Evolutionary conservation across 2,888 invertebrate species (phyloP), one percentile per base, ranked within the genome.

Genomic region (Macrosoma leucophasiata): DNA sequence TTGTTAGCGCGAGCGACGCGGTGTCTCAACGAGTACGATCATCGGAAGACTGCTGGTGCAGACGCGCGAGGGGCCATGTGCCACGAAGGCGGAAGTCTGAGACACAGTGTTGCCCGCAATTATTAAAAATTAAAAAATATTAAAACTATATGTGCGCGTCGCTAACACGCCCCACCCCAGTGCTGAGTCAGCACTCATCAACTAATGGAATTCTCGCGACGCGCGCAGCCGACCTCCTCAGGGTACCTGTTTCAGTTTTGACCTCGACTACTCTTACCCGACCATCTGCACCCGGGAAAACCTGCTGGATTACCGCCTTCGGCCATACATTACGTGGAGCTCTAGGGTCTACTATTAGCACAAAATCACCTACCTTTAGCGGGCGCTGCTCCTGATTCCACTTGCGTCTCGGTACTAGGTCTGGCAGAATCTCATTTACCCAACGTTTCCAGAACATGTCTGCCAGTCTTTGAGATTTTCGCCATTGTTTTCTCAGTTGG

Each of bases 361-460:
- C 21, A 5, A 30, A 13, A 9, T 30, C 23, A 4, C 24, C 32
- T 10, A n/a, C 4, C 21, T 21, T 8, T 17, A 17, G 4, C 17
- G 17, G 4, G 4, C 7, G 4, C 7, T 17, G 17, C 20, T 18
- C 21, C 13, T 12, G 8, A 49, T 41, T 22, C 39, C 14, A 36
- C 13, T 13, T 23, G 5, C 11, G 18, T 15, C 19, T 25, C 4
- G 29, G 29, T 13, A 21, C 8, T 8, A 29, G 14, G 12, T 9
- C 14, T 3, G 21, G 20, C 14, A 29, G 21, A 9, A 18, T 5
- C 12, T 28, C 12, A 12, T 28, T 28, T 3, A 28, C 18, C 28
- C 18, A 18, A 3, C 28, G n/a, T 17, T 11, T 11, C 18, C 28
- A 28, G 3, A 17, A 9, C 21, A 23, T 18, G 12, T 13, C 3